Evolutionary conservation across 2,113 vertebrate species (phyloP).

Genomic region (Oostethus manadensis): DNA sequence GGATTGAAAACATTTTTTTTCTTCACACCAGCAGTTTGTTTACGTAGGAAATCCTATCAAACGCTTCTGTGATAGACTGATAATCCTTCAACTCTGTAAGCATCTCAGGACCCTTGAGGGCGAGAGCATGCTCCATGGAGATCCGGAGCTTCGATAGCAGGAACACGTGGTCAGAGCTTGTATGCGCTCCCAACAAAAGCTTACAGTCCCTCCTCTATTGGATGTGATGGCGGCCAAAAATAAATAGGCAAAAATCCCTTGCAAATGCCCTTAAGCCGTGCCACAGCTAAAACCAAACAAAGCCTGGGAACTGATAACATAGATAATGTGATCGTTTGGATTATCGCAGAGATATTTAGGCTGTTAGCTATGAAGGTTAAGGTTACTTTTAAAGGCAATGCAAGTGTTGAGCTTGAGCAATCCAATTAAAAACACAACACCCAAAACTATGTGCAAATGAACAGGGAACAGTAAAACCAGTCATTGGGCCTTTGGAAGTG

Average conservation of each 20-base stretch:
- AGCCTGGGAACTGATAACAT: conserved; percentile 16
- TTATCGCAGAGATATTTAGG: background rate
- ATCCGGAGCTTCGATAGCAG: too few species aligned
- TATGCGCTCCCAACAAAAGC: conserved; percentile 27
- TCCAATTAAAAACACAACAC: conserved; percentile 22
- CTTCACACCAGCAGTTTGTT: too few species aligned
- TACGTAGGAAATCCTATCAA: too few species aligned
- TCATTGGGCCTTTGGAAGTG: conserved; percentile 6
- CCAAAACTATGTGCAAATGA: background rate
- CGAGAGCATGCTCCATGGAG: too few species aligned
- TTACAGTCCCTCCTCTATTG: conserved; percentile 18
- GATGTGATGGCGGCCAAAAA: conserved; percentile 21
- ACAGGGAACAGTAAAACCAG: background rate
- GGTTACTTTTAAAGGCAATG: background rate
- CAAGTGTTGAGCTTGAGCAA: conserved; percentile 2
- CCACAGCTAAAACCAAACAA: conserved; percentile 21
- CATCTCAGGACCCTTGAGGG: too few species aligned
- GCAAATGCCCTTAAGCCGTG: conserved; percentile 20
- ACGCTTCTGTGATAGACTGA: too few species aligned
- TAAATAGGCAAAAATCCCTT: conserved; percentile 13
- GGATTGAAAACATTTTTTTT: too few species aligned
- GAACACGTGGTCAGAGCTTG: too few species aligned
- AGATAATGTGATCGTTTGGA: conserved; percentile 10
- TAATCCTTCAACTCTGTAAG: too few species aligned
- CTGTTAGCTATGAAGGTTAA: background rate